Percentiles rank a stretch among this genome's conserved stretches.
phyloP scores from a whole-genome alignment of 2,797 vertebrate genomes.

The Anguilla anguilla region DNA sequence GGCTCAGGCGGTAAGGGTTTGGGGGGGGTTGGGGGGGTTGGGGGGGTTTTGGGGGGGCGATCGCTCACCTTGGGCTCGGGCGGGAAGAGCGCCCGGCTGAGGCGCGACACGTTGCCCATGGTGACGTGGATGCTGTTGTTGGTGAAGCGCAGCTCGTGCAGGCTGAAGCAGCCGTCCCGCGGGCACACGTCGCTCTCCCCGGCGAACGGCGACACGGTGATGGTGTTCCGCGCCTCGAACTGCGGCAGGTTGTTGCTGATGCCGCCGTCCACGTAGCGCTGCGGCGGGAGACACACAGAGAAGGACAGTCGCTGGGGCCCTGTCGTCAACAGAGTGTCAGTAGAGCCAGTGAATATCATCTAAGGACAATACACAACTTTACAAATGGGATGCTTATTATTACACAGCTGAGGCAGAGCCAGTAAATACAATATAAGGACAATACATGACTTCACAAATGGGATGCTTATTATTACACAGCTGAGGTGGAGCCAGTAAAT shows the following conservation, averaged over 20 bases:
- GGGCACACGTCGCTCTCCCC: constrained; percentile 94
- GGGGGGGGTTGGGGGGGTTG: fast-evolving
- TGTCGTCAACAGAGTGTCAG: not conserved
- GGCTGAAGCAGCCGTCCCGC: constrained; percentile 79
- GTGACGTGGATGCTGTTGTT: constrained; percentile 85
- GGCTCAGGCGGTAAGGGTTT: no score
- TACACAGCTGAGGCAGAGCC: no score
- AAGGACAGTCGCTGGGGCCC: not conserved
- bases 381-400: no score
- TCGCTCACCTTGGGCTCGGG: constrained; percentile 79
- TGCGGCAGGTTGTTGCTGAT: constrained; percentile 82
- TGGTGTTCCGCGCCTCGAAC: constrained; percentile 81
- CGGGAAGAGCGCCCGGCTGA: constrained; percentile 78
- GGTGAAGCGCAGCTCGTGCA: constrained; percentile 79
- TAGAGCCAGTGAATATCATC: no score
- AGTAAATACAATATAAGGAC: no score
- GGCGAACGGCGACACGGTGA: constrained; percentile 87
- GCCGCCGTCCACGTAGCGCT: constrained; percentile 91
- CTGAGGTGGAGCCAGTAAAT: no score
- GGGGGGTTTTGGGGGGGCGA: not conserved
- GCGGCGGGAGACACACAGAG: not conserved
- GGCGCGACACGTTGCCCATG: constrained; percentile 77
- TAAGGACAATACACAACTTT: no score
- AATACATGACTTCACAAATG: no score
- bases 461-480: no score